These are phyloP conservation scores for Anguilla obscura DNA, from an alignment of 2,797 vertebrate species.

Conservation along the genomic window DNA sequence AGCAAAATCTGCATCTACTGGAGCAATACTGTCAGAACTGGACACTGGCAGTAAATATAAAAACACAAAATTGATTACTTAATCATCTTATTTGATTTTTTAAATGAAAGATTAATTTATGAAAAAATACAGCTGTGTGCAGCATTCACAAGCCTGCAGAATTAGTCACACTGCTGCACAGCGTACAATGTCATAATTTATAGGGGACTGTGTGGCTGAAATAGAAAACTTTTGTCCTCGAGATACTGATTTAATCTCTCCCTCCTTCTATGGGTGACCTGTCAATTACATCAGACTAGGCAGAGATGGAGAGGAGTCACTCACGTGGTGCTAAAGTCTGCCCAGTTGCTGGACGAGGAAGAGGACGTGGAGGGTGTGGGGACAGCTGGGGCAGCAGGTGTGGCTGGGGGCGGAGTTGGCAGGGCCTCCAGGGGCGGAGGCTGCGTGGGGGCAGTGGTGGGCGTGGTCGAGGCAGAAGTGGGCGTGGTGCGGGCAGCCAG, in stretches of 20 bases:
- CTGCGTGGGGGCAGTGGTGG: background rate
- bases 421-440: constrained; percentile 38
- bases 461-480: constrained; percentile 52
- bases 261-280: background rate
- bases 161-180: too few relatives aligned
- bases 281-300: background rate
- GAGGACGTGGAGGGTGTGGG: constrained; percentile 56
- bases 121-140: too few relatives aligned
- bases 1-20: too few relatives aligned
- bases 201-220: background rate
- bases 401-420: constrained; percentile 65
- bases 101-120: too few relatives aligned
- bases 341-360: constrained; percentile 88
- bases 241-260: background rate
- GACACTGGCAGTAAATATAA: background rate
- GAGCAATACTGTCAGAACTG: background rate
- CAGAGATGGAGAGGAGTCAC: constrained; percentile 51
- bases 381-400: constrained; percentile 55
- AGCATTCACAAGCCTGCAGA: too few relatives aligned
- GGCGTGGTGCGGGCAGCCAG: constrained; percentile 68
- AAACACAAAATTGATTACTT: background rate
- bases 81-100: too few relatives aligned
- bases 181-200: too few relatives aligned
- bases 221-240: background rate
- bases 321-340: constrained; percentile 97